These are phyloP conservation scores for Ovibos moschatus DNA, from an alignment of 2,113 vertebrate genomes.

Conservation along the genomic window DNA sequence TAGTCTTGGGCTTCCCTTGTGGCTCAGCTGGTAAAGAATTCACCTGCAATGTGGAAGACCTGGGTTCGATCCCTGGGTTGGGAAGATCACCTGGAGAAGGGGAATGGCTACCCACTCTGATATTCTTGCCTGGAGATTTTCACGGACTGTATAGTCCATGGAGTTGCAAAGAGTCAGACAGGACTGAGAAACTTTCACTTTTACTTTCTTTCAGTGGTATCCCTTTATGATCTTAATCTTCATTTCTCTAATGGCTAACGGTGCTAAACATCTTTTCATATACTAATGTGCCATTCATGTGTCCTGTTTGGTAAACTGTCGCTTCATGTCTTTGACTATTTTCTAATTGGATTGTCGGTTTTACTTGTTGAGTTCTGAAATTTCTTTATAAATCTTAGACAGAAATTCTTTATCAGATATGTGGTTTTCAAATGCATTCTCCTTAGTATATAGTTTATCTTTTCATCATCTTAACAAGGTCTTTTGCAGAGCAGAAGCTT, in stretches of 20 bases:
- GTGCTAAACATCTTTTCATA: neutral
- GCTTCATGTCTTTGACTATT: neutral
- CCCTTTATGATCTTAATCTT: neutral
- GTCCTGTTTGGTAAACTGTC: neutral
- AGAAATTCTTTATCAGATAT: neutral
- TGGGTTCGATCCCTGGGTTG: neutral
- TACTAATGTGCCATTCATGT: neutral
- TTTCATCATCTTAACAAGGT: neutral
- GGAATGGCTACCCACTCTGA: neutral
- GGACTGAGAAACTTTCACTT: neutral
- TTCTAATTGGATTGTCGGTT: neutral
- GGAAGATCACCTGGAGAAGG: neutral
- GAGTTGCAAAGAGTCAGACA: neutral
- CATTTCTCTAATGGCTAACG: neutral
- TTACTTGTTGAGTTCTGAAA: neutral
- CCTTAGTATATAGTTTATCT: neutral
- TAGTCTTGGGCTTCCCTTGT: neutral
- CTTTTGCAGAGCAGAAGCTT: neutral
- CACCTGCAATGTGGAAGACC: neutral
- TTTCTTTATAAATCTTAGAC: conserved; percentile 13
- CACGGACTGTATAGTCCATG: neutral
- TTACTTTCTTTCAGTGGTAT: neutral
- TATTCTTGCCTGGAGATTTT: neutral
- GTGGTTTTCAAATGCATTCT: neutral
- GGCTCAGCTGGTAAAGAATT: neutral